A percentile compares a stretch with the other conserved stretches of the same genome.
These are phyloP conservation scores for Circaetus gallicus DNA, from an alignment of 2,113 vertebrate species.

Conservation along the genomic window DNA sequence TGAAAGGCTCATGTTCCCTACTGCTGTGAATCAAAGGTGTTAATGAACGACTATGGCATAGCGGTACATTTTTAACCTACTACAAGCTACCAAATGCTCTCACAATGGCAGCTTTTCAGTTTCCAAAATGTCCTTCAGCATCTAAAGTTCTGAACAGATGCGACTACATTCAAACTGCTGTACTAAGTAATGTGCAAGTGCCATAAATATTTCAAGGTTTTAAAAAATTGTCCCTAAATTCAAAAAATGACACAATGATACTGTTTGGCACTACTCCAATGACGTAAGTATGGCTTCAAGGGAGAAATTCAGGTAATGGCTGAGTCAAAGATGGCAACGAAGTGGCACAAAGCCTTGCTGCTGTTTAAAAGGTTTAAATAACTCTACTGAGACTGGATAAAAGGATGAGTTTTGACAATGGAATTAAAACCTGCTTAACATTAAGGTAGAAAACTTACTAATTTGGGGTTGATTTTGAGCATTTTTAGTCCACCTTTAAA, in stretches of 20 bases:
- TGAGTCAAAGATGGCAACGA: not conserved
- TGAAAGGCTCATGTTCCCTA: not conserved
- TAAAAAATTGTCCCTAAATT: not conserved
- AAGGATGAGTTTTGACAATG: not conserved
- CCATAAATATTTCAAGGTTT: conserved; percentile 5
- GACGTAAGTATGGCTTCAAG: not conserved
- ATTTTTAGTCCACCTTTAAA: not conserved
- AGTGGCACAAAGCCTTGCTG: not conserved
- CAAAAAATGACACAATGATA: not conserved
- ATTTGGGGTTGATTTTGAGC: not conserved
- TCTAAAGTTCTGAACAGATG: not conserved
- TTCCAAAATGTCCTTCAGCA: not conserved
- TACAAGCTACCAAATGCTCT: not conserved
- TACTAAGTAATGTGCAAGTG: not conserved
- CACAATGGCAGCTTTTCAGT: not conserved
- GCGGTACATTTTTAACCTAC: not conserved
- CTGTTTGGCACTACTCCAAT: not conserved
- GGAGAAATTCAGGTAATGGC: not conserved
- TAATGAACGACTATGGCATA: not conserved
- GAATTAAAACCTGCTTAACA: not conserved
- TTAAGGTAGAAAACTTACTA: not conserved
- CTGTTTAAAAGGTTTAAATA: not conserved
- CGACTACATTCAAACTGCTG: not conserved
- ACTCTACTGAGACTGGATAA: not conserved
- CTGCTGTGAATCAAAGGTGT: not conserved